Base-by-base conservation (phyloP, 1,140 invertebrate species). In the Ruditapes philippinarum region DNA sequence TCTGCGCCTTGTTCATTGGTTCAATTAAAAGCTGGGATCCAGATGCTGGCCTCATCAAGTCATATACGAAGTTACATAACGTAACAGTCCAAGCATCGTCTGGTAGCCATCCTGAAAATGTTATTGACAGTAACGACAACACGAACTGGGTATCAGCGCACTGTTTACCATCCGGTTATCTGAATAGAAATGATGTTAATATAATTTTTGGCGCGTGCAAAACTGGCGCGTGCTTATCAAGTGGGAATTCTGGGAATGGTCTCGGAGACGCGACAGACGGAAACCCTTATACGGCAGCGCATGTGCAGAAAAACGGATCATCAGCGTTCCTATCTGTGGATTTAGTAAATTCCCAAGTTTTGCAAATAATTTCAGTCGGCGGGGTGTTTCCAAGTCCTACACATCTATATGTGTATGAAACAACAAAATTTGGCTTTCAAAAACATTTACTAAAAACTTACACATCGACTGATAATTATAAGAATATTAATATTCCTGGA, bases 11-110 rank as follows among this genome's bases (percentile, higher is more conserved):
- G 14, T 31, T 65, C 12, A n/a, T 7, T 31, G 62, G 62, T 33
- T 5, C 28, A 3, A 45, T 51, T 5, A 1, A 9, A 7, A 7
- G 40, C 25, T 93, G 93, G 93, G 83, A 93, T 49, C 91, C 93
- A 28, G 93, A 93, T 54, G 93, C 93, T 40, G 93, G 93, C 17
- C 54, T 92, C 0, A 87, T 91, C 0, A 57, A 25, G 17, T 93
- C 93, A 38, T 91, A 81, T 70, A 93, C 93, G 0, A 93, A 93
- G 82, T 25, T 79, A 14, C 11, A 76, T 42, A 65, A 82, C 0
- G 92, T 88, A 3, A 86, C 83, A 4, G 88, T 90, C 22, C 78
- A 36, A 0, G 85, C 91, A 31, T 80, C 92, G 22, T 91, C 92
- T 12, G 78, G 73, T 42, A 31, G 28, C 12, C 42, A 81, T 5